Conservation (phyloP, 2,797 vertebrate genomes). For the Tangara arthus region DNA sequence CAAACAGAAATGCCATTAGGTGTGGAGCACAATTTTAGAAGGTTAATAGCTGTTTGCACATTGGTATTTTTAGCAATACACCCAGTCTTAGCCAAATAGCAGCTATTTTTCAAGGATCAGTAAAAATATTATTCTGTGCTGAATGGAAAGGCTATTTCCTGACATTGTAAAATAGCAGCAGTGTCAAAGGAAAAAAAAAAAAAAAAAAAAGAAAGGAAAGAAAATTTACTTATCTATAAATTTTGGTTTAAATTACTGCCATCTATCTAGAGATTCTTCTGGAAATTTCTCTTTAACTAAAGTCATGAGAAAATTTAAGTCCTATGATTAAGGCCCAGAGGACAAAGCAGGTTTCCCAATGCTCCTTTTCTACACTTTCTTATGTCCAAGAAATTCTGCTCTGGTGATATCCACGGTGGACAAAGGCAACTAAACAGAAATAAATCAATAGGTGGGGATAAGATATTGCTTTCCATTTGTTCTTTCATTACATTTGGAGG, state of each 20-base stretch:
- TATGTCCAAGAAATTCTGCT: neutral
- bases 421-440: neutral
- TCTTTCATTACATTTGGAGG: neutral
- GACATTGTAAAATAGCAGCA: neutral
- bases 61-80: neutral
- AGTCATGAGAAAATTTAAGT: neutral
- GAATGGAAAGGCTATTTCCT: neutral
- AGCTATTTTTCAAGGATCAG: neutral
- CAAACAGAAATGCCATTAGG: neutral
- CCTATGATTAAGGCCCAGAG: neutral
- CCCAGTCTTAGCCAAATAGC: neutral
- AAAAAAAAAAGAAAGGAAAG: neutral
- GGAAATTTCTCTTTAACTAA: neutral
- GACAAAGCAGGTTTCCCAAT: neutral
- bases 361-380: neutral
- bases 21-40: neutral
- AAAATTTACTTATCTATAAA: neutral
- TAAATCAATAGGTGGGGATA: accelerated
- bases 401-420: neutral
- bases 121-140: neutral
- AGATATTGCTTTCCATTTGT: neutral
- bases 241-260: neutral
- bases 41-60: neutral
- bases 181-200: too few relatives aligned
- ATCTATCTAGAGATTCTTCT: neutral